These are phyloP conservation scores for Fratercula arctica DNA, from an alignment of 2,797 vertebrate species.

Conservation along the genomic window DNA sequence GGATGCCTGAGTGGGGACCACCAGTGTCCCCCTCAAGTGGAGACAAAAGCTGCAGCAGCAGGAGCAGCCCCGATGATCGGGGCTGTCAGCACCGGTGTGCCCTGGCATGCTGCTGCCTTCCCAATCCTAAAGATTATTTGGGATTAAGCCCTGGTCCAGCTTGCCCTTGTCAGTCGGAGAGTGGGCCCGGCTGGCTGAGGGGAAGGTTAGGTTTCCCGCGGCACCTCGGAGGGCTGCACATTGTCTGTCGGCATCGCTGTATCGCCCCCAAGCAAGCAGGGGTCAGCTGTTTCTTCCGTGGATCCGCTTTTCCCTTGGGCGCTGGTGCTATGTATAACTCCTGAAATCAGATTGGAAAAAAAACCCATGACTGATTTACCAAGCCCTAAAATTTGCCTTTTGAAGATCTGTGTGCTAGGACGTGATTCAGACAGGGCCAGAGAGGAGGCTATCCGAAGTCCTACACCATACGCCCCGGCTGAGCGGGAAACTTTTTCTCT, in stretches of 20 bases:
- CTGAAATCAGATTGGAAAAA: background rate
- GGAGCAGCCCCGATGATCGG: fast-evolving
- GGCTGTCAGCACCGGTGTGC: background rate
- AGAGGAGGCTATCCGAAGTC: background rate
- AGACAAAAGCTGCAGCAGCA: background rate
- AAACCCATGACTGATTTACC: background rate
- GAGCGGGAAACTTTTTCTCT: background rate
- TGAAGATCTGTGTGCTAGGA: background rate
- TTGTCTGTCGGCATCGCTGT: background rate
- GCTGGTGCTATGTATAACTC: background rate
- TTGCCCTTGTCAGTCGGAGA: background rate
- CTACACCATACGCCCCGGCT: background rate
- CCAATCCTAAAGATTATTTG: background rate
- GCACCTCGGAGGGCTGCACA: fast-evolving
- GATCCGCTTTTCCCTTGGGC: background rate
- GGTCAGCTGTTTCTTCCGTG: slow-evolving; percentile 31
- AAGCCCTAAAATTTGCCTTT: background rate
- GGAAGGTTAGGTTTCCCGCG: background rate
- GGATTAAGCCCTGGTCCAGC: background rate
- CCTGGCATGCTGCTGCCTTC: background rate
- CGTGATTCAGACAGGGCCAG: background rate
- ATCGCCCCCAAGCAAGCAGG: fast-evolving
- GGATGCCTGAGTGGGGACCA: background rate
- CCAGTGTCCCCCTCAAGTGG: background rate
- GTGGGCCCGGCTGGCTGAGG: fast-evolving